Conservation (phyloP, 2,888 invertebrate species). For the Cabera pusaria region DNA sequence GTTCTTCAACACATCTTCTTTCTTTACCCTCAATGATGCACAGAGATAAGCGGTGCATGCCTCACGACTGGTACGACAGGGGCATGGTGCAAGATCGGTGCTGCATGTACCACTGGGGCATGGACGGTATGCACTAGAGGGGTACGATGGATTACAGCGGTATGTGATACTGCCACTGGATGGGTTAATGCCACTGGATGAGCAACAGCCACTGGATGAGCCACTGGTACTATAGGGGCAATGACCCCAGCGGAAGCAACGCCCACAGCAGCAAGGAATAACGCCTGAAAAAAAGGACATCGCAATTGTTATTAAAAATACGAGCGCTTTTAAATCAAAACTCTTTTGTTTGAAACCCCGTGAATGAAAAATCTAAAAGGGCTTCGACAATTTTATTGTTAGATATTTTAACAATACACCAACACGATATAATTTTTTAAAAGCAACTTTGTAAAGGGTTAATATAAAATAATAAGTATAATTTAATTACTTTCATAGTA, state of each 20-base stretch:
- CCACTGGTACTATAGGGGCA: conserved; percentile 58
- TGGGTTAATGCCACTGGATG: no score
- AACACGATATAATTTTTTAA: no score
- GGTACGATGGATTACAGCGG: conserved; percentile 34
- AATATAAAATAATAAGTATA: no score
- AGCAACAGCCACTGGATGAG: conserved; percentile 46
- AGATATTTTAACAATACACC: no score
- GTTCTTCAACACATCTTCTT: no score
- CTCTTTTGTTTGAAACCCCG: not conserved
- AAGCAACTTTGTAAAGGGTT: no score
- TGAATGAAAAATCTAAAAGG: no score
- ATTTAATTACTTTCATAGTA: no score
- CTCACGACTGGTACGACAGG: conserved; percentile 41
- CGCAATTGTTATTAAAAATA: conserved; percentile 2
- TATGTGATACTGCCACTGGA: conserved; percentile 49
- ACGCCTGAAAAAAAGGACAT: conserved; percentile 54
- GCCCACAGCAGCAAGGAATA: conserved; percentile 68
- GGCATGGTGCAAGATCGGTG: conserved; percentile 53
- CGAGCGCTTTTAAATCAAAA: conserved; percentile 1
- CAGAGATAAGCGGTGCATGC: conserved; percentile 40
- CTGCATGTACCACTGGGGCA: conserved; percentile 39
- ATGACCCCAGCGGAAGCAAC: conserved; percentile 63
- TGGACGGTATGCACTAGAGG: conserved; percentile 38
- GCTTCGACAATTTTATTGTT: no score
- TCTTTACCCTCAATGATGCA: conserved; percentile 66